Evolutionary conservation across 92 coral and sea anemone genomes (phyloP), one percentile per base, ranked within the genome.

Genomic region (Zoanthus sansibaricus): DNA sequence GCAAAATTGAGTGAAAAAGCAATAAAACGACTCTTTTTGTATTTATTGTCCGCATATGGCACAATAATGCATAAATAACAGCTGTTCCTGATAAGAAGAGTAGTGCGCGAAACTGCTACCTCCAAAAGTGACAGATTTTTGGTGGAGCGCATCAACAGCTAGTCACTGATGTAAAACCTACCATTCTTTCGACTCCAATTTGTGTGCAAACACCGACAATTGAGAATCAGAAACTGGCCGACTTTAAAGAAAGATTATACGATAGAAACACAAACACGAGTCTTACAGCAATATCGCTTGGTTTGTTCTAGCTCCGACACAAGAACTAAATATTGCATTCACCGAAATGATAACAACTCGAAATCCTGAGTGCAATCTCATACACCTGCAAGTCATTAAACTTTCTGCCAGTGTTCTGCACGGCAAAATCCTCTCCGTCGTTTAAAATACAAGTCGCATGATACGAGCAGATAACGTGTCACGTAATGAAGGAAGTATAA

Each of bases 341-440:
- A 16, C 32, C 59, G 45, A 18, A n/a, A 51, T 59, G 72, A 80
- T 62, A 80, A 64, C 37, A 58, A 62, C 1, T 14, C 42, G 56
- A 64, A 79, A 54, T 14, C 25, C 21, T 21, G 37, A 21, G n/a
- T 66, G 14, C 85, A 6, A 33, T 44, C 48, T 79, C 18, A 49
- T 42, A 30, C 85, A 80, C 62, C 85, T 80, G 85, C n/a, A 12
- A 25, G 58, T 33, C 74, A 80, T n/a, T 66, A 66, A 21, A 80
- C 14, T 79, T 1, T 20, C 1, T 1, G 14, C 9, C 32, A 54
- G 37, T 30, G 45, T 61, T 44, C 42, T 67, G 7, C 58, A n/a
- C 52, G 62, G 15, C 85, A 64, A 69, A 30, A 69, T 30, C 42
- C 17, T 16, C 74, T 69, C 46, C 46, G 31, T 30, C 74, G 31